Conservation (phyloP, 2,113 vertebrate species). For the Scolopax mira region DNA sequence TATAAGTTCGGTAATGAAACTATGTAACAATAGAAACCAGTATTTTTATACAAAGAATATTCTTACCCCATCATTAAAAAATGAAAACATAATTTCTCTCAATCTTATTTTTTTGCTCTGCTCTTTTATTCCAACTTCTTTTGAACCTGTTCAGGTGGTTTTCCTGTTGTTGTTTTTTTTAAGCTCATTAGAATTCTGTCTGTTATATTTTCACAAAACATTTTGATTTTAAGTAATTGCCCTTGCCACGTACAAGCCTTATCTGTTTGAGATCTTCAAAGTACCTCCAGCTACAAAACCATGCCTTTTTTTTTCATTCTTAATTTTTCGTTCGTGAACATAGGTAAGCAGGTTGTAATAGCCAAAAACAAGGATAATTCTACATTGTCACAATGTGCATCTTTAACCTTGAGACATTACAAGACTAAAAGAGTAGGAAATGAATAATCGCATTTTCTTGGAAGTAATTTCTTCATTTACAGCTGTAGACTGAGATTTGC, state of each 20-base stretch:
- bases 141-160: background rate
- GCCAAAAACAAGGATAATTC: background rate
- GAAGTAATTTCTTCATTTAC: conserved; percentile 26
- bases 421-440: background rate
- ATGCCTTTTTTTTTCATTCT: background rate
- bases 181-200: background rate
- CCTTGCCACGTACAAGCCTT: background rate
- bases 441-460: conserved; percentile 22
- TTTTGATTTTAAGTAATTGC: background rate
- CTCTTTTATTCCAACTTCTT: background rate
- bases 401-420: background rate
- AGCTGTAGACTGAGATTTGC: conserved; percentile 9
- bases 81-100: background rate
- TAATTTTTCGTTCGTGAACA: background rate
- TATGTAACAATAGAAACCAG: background rate
- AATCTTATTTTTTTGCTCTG: background rate
- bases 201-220: background rate
- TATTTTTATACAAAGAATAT: background rate
- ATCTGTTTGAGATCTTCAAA: background rate
- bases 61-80: background rate
- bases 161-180: background rate
- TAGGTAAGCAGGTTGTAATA: background rate
- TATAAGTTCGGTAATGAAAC: background rate
- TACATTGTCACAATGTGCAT: background rate
- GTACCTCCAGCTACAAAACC: background rate